Conservation (phyloP, 2,113 vertebrate genomes). For the Osmerus mordax region DNA sequence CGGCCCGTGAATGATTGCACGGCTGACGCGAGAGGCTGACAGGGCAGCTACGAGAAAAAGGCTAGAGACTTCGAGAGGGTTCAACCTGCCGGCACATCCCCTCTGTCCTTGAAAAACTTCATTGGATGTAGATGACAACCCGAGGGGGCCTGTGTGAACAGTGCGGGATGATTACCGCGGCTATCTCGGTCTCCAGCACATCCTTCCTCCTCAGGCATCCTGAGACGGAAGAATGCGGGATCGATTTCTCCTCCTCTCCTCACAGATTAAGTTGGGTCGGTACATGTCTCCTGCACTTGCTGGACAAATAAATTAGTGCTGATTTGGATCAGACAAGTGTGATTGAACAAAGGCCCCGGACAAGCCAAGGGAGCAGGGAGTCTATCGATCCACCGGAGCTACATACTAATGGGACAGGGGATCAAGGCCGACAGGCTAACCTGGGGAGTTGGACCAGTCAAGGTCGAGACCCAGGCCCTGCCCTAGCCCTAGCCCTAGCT, state of each 20-base stretch:
- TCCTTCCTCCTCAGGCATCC: constrained; percentile 4
- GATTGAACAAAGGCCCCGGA: constrained; percentile 50
- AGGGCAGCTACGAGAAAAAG: no score
- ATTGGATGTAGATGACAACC: neutral
- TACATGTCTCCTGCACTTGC: constrained; percentile 43
- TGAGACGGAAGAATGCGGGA: constrained; percentile 24
- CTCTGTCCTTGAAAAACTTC: neutral
- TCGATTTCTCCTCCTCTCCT: constrained; percentile 39
- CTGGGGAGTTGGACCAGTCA: constrained; percentile 21
- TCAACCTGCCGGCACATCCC: neutral
- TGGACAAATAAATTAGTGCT: constrained; percentile 56
- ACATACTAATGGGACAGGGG: constrained; percentile 51
- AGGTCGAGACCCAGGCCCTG: no score
- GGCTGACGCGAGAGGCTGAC: no score
- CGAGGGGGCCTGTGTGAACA: neutral
- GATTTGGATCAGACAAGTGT: constrained; percentile 50
- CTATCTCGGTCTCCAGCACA: neutral
- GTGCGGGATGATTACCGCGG: neutral
- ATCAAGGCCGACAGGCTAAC: constrained; percentile 43
- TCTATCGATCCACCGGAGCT: constrained; percentile 36
- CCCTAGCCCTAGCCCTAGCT: no score
- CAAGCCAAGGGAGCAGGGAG: constrained; percentile 23
- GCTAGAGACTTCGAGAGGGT: no score
- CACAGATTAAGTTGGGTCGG: constrained; percentile 43
- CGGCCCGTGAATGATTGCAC: no score